Conservation (phyloP, 2,888 invertebrate genomes). For the Tetranychus truncatus region DNA sequence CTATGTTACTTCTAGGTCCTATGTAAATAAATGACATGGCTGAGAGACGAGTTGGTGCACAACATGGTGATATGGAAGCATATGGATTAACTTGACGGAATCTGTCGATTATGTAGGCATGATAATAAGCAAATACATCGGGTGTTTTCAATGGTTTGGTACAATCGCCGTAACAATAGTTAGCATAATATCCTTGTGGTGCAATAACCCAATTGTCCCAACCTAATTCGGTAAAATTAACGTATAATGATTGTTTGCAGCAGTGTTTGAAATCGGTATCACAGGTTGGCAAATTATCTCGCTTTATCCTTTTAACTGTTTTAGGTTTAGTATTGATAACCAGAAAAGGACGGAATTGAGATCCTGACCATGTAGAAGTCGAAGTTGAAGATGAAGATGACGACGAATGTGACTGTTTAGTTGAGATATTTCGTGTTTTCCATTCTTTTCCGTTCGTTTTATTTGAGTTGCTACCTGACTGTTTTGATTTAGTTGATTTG, state of each 20-base stretch:
- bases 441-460: neutral
- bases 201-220: slow-evolving; percentile 92
- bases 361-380: neutral
- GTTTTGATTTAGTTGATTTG: neutral
- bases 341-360: neutral
- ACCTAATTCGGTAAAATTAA: slow-evolving; percentile 70
- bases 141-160: slow-evolving; percentile 53
- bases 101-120: slow-evolving; percentile 77
- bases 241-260: slow-evolving; percentile 48
- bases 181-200: slow-evolving; percentile 74
- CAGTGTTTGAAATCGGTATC: slow-evolving; percentile 31
- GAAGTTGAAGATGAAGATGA: neutral
- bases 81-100: slow-evolving; percentile 43
- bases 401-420: neutral
- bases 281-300: neutral
- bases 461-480: neutral
- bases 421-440: neutral
- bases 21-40: slow-evolving; percentile 59
- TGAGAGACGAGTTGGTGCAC: slow-evolving; percentile 75
- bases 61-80: slow-evolving; percentile 56
- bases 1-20: slow-evolving; percentile 53
- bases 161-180: slow-evolving; percentile 80
- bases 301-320: neutral
- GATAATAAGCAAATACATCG: slow-evolving; percentile 57
- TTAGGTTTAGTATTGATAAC: slow-evolving; percentile 4